Conservation (phyloP, 2,888 invertebrate species). For the Pseudolycoriella hygida region DNA sequence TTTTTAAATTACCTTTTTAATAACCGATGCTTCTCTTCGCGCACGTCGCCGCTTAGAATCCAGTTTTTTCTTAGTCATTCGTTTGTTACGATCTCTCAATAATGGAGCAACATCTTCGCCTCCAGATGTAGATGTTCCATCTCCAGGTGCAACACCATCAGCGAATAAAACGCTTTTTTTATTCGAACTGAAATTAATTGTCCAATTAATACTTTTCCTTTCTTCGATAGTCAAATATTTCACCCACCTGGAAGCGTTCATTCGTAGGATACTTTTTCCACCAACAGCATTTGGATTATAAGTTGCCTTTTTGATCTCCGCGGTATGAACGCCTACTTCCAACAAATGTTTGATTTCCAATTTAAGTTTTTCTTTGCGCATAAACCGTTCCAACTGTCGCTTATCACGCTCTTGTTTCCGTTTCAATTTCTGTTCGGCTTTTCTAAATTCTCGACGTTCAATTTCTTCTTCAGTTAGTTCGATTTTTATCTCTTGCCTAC, state of each 20-base stretch:
- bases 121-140: conserved; percentile 5
- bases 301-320: neutral
- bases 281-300: conserved; percentile 3
- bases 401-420: conserved; percentile 2
- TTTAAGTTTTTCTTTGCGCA: neutral
- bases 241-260: neutral
- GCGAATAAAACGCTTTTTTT: conserved; percentile 12
- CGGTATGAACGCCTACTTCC: neutral
- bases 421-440: neutral
- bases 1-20: conserved; percentile 8
- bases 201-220: neutral
- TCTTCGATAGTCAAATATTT: neutral
- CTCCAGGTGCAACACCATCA: conserved; percentile 12
- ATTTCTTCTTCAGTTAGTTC: neutral
- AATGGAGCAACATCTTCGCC: conserved; percentile 4
- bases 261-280: conserved; percentile 2
- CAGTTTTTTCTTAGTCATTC: neutral
- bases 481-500: neutral
- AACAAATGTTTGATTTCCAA: neutral
- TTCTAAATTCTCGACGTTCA: neutral
- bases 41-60: neutral
- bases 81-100: neutral
- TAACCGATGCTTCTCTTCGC: neutral
- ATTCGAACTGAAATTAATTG: conserved; percentile 1
- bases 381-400: conserved; percentile 2